Base-by-base conservation (phyloP, 2,888 invertebrate species). In the Trachelus iudaicus region DNA sequence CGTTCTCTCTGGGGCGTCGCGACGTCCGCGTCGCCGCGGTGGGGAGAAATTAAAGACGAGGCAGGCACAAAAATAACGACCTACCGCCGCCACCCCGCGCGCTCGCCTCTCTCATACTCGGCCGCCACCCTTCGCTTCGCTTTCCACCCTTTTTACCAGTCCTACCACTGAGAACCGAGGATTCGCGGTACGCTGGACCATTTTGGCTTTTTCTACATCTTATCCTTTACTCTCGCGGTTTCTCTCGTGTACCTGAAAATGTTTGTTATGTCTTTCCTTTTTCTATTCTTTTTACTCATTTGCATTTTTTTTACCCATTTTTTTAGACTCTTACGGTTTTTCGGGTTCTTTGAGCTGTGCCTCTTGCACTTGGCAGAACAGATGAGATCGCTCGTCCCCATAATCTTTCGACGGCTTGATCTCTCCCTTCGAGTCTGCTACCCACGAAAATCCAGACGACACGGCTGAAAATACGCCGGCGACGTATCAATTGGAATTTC, bases 11-110 rank as follows among this genome's bases (percentile, higher is more conserved):
- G 40, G 69, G 78, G 86, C 85, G 86, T 83, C 84, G 84, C 80
- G 86, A 83, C 85, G 83, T 82, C 84, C 84, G 79, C 79, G 56
- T 56, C 56, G 82, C 80, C 83, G 77, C 83, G 85, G 87, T 86
- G 89, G 90, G 88, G 87, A 89, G 89, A 90, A 89, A 90, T 91
- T 91, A 91, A 91, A 91, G 91, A 91, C 91, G 91, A 91, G 90
- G 90, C 90, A 90, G 90, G 91, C 91, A 91, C 91, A 91, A 91
- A 91, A 91, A 91, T 91, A 91, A 91, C 91, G 90, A 90, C 90
- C 90, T 88, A 86, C 87, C 82, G 84, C 83, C 89, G 87, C 87
- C 82, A 85, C 83, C 81, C 81, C 82, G 56, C 77, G 34, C 76
- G 56, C 56, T 73, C 69, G 73, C 76, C 74, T 69, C 80, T 73